Conservation (phyloP, 1,140 invertebrate genomes). For the Zeugodacus cucurbitae region DNA sequence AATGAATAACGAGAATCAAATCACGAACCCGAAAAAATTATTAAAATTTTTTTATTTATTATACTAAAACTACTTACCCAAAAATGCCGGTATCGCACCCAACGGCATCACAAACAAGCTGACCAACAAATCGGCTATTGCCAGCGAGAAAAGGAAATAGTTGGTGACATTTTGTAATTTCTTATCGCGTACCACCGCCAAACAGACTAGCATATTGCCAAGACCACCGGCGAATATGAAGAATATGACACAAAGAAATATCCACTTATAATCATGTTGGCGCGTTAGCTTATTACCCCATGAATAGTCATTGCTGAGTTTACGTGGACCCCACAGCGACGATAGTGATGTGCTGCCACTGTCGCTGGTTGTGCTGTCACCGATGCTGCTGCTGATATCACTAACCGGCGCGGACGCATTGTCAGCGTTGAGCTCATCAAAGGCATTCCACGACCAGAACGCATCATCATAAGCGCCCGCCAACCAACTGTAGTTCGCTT, state of each 20-base stretch:
- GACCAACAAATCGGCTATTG: constrained; percentile 92
- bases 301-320: background rate
- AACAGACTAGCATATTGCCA: constrained; percentile 92
- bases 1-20: too few species aligned
- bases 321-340: background rate
- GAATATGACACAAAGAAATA: constrained; percentile 80
- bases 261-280: constrained; percentile 75
- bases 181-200: constrained; percentile 86
- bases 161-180: constrained; percentile 93
- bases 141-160: constrained; percentile 92
- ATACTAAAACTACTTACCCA: constrained; percentile 73
- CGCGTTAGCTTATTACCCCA: background rate
- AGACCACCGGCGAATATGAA: constrained; percentile 88
- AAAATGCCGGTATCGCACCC: constrained; percentile 84
- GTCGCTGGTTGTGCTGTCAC: too few species aligned
- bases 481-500: background rate
- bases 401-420: background rate
- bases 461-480: background rate
- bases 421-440: background rate
- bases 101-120: constrained; percentile 92
- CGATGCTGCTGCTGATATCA: background rate
- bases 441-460: constrained; percentile 15
- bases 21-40: too few species aligned
- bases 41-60: too few species aligned
- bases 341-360: background rate